Evolutionary conservation across 1,140 invertebrate species (phyloP).

Genomic region (Planococcus citri): DNA sequence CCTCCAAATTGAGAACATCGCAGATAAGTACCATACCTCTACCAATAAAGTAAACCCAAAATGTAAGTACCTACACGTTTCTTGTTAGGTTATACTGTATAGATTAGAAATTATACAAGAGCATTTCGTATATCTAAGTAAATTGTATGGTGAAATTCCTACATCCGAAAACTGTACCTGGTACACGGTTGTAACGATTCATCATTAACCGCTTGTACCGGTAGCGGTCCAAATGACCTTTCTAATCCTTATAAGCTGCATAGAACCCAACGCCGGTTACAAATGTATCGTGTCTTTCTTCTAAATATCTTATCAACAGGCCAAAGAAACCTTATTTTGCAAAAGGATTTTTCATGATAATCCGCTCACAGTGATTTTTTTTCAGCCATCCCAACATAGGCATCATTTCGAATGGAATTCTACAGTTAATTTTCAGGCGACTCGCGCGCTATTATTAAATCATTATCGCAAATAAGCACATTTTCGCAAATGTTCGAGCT

Average conservation of each 20-base stretch:
- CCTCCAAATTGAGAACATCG: not conserved
- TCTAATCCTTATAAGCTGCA: not conserved
- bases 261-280: not conserved
- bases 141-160: not conserved
- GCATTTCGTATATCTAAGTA: not conserved
- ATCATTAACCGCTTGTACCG: not conserved
- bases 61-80: too few relatives aligned
- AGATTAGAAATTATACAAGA: not conserved
- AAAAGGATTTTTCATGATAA: not conserved
- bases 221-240: not conserved
- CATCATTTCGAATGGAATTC: too few relatives aligned
- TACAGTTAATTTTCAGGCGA: too few relatives aligned
- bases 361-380: not conserved
- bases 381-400: not conserved
- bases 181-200: slow-evolving; percentile 1
- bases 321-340: not conserved
- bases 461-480: too few relatives aligned
- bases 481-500: too few relatives aligned
- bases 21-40: too few relatives aligned
- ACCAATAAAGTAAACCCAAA: too few relatives aligned
- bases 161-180: not conserved
- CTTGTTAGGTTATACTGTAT: not conserved
- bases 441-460: too few relatives aligned
- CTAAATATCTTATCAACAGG: not conserved
- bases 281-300: not conserved